Base-by-base conservation (phyloP, 2,797 vertebrate genomes). In the Neopelma chrysocephalum region DNA sequence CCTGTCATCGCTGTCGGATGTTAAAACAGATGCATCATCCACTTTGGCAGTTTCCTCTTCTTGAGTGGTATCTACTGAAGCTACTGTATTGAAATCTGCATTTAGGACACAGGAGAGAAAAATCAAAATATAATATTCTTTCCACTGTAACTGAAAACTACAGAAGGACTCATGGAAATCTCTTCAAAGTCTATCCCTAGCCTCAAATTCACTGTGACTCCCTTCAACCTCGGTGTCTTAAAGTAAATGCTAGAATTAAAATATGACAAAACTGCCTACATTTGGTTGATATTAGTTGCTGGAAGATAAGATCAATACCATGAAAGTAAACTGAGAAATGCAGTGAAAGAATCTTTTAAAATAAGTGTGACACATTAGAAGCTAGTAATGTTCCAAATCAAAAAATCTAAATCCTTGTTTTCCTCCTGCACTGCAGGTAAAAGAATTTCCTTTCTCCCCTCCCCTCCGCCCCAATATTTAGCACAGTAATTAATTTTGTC, bases 11-110 rank as follows among this genome's bases (percentile, higher is more conserved):
- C 51, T 97, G 68, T 96, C 96, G 27, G 97, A 98, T 0, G 97
- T 98, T 89, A 99, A 98, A 16, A 98, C 97, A 6, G 98, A 98
- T 8, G 97, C 98, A 93, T 99, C 98, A 48, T 99, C 99, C 26
- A 92, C 98, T 90, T 98, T 97, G 70, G 97, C 91, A 29, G 96
- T 97, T 77, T 99, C 98, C 26, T 99, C 99, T 76, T 99, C 98
- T 96, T 98, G 99, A 93, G 97, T 97, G 17, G 98, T 97, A 90
- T 99, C 98, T 75, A 98, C 96, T 14, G 97, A 97, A 25, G 97
- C 94, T 47, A 97, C 93, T 60, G 96, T 90, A 93, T 97, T 89
- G 47, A 98, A 98, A 95, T 99, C 99, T 99, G 87, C 78, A 80
- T 96, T 97, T 94, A 73, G 45, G 71, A 81, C 31, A 95, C 20